A percentile compares a stretch with the other conserved stretches of the same genome.
phyloP scores from a whole-genome alignment of 2,888 invertebrate genomes.

The Drosophila robusta region DNA sequence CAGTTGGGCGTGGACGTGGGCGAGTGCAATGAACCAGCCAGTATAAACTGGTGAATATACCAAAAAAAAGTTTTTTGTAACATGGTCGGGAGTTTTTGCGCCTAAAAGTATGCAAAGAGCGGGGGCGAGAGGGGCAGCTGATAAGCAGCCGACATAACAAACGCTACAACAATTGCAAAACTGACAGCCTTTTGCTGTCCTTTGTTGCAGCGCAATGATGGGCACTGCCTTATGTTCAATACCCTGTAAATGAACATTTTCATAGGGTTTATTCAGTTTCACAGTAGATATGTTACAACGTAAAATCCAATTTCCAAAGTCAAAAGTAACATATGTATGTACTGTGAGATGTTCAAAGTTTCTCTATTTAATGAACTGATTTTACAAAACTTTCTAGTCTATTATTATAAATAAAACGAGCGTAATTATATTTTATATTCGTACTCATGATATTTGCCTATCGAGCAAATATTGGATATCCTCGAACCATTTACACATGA shows the following conservation, averaged over 20 bases:
- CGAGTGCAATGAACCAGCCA: constrained; percentile 69
- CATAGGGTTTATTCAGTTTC: neutral
- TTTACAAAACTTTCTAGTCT: too few relatives aligned
- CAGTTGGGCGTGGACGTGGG: constrained; percentile 11
- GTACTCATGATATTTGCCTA: neutral
- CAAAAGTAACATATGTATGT: too few relatives aligned
- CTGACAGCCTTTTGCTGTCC: constrained; percentile 49
- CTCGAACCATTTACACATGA: constrained; percentile 11
- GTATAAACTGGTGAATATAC: constrained; percentile 26
- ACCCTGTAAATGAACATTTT: constrained; percentile 8
- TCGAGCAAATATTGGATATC: neutral
- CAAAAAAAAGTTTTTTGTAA: constrained; percentile 44
- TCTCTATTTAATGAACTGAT: too few relatives aligned
- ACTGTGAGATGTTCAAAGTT: too few relatives aligned
- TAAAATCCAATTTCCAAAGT: too few relatives aligned
- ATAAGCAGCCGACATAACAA: constrained; percentile 48
- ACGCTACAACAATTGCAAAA: constrained; percentile 39
- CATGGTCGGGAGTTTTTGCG: constrained; percentile 45
- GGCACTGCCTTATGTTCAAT: constrained; percentile 30
- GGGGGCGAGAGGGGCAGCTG: constrained; percentile 27
- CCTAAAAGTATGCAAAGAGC: constrained; percentile 60
- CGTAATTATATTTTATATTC: neutral
- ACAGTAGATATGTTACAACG: neutral
- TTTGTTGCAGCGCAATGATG: constrained; percentile 34
- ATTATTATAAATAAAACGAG: neutral